Evolutionary conservation across 2,888 invertebrate species (phyloP), one percentile per base, ranked within the genome.

Genomic region (Chloroclystis v-ata): DNA sequence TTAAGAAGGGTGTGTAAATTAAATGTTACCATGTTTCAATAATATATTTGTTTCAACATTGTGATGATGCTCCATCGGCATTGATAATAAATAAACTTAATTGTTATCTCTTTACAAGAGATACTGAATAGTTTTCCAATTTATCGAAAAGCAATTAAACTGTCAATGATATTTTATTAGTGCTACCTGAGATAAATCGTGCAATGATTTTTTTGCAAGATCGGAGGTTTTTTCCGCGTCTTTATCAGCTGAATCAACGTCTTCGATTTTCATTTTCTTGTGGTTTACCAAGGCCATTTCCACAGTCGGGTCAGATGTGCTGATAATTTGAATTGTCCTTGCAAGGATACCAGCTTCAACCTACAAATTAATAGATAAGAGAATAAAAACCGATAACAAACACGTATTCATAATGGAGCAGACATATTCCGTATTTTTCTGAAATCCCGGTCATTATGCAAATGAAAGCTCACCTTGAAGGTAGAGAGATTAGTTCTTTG

Each of bases 271-370:
- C 50, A 81, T 65, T 64, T 89, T 89, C 59, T 87, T 89, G 48
- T 89, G 87, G 69, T 89, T 88, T 4, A 89, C 68, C 16, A 89
- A 62, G 25, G 88, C 87, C 72, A 86, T 78, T 67, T 89, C 87
- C 1, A 89, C 72, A 1, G 89, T 89, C 1, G 89, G 88, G 52
- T 89, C 89, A 37, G 81, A 87, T 37, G 90, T 87, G 53, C 90
- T 89, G 32, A 97, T 85, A 40, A 96, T 92, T 65, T 94, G 93
- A 45, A 93, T 80, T 0, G 96, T 95, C 49, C 95, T 89, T 9
- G 91, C 89, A 30, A 96, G 80, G 30, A 95, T 91, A 7, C 94
- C 94, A 25, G 90, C 89, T 78, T 97, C 96, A 0, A 94, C 92
- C 81, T 89, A n/a, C 56, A 29, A 38, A 37, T 52, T 40, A 20